Evolutionary conservation across 2,888 invertebrate species (phyloP), one percentile per base, ranked within the genome.

Genomic region (Anthophora plumipes): DNA sequence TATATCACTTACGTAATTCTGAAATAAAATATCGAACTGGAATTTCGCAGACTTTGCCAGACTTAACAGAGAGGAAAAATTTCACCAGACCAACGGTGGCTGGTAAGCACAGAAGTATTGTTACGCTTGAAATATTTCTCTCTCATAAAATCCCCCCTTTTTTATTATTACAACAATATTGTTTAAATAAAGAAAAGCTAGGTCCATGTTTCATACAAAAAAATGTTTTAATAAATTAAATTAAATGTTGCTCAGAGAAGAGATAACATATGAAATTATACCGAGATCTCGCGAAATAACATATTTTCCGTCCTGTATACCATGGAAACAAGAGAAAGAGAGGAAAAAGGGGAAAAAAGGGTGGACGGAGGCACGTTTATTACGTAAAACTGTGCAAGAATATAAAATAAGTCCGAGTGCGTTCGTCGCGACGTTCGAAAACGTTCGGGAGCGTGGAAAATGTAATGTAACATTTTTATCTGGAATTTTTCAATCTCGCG

Each of bases 401-500:
- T 9, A 22, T 0, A 37, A n/a, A 31, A 31, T 31, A 31, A 46
- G 12, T 50, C 14, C 43, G 14, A 66, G 39, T 43, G 31, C 12
- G 14, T 3, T 14, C 11, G 57, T 50, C 46, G 46, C 5, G 14
- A 20, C 46, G 41, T 37, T 54, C 31, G 31, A 31, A 55, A 17
- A 11, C 39, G 57, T 54, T 74, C 39, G 48, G 37, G 67, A 69
- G 69, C 60, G 77, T 63, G 74, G 54, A 67, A 70, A 78, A 76
- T 73, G 81, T 57, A 77, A 71, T 63, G 87, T 85, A 87, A 88
- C 83, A 83, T 86, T 87, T 85, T 87, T 90, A 91, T 90, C 88
- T 88, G 64, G 81, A 88, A 89, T 89, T 90, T 91, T 91, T 90
- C 90, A 90, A 90, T 91, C 89, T 84, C 79, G 78, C 70, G 70